Evolutionary conservation across 2,888 invertebrate species (phyloP).

Genomic region (Euspilapteryx auroguttella): DNA sequence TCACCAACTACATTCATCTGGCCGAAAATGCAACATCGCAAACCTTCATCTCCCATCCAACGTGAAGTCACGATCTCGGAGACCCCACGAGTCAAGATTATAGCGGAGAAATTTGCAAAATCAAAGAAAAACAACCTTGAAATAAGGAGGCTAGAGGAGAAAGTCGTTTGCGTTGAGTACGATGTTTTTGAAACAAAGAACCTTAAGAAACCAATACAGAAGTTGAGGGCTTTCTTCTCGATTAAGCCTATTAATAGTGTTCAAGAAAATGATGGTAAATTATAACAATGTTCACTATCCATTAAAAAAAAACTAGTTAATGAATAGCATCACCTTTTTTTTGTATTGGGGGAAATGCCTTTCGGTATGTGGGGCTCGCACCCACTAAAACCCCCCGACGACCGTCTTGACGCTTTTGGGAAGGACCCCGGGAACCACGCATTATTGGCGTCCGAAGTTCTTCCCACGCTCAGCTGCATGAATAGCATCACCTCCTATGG

Average conservation of each 20-base stretch:
- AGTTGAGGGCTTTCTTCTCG: slow-evolving; percentile 35
- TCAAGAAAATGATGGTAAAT: slow-evolving; percentile 7
- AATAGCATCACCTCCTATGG: too few species aligned
- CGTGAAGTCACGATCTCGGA: slow-evolving; percentile 31
- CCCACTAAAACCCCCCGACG: too few species aligned
- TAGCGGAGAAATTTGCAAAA: slow-evolving; percentile 32
- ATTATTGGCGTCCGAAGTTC: too few species aligned
- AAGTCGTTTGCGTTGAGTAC: slow-evolving; percentile 41
- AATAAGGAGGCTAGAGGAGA: slow-evolving; percentile 32
- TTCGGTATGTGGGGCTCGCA: too few species aligned
- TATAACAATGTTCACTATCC: slow-evolving; percentile 1
- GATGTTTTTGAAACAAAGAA: slow-evolving; percentile 20
- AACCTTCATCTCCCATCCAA: too few species aligned
- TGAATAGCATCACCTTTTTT: background rate
- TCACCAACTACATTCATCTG: too few species aligned
- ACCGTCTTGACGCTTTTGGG: too few species aligned
- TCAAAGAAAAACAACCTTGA: slow-evolving; percentile 31
- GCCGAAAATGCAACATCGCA: too few species aligned
- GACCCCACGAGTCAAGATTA: slow-evolving; percentile 27
- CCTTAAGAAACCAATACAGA: slow-evolving; percentile 17
- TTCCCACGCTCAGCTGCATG: too few species aligned
- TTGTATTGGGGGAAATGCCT: too few species aligned
- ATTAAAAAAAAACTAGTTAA: slow-evolving; percentile 11
- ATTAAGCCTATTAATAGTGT: slow-evolving; percentile 15
- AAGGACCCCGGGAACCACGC: too few species aligned